Conservation (phyloP, 2,113 vertebrate genomes). For the Amia ocellicauda region DNA sequence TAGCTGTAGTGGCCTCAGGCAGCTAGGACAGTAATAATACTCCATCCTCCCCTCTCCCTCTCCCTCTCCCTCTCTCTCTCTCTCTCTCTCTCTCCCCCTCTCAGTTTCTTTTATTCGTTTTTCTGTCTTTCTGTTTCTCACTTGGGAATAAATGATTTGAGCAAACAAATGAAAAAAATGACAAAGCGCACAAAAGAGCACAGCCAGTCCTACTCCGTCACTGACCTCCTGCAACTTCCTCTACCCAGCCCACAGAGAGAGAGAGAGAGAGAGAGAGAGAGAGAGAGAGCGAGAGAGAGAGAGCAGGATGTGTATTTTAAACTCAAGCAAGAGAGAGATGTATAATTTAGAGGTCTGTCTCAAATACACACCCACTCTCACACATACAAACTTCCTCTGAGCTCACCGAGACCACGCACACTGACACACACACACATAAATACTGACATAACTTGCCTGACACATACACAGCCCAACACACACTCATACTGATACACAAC, state of each 20-base stretch:
- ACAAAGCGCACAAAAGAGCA: too few species aligned
- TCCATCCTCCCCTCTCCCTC: slow-evolving; percentile 2
- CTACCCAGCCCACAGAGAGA: background rate
- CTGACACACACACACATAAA: too few species aligned
- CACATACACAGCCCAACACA: too few species aligned
- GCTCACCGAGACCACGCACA: slow-evolving; percentile 15
- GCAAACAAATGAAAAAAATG: too few species aligned
- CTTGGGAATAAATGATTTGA: too few species aligned
- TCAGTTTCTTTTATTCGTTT: too few species aligned
- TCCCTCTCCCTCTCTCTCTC: background rate
- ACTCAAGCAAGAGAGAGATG: background rate
- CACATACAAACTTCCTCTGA: slow-evolving; percentile 22
- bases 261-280: background rate
- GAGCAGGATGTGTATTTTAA: background rate
- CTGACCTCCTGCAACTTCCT: background rate
- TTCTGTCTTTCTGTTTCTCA: too few species aligned
- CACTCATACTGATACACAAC: background rate
- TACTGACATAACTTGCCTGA: too few species aligned
- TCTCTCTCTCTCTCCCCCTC: background rate
- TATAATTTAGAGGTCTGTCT: slow-evolving; percentile 16
- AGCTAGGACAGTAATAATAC: slow-evolving; percentile 15
- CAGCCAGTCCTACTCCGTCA: too few species aligned
- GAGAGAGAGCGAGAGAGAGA: slow-evolving; percentile 10
- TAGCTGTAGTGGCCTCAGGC: slow-evolving; percentile 8
- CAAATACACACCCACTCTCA: too few species aligned